Base-by-base conservation (phyloP, 2,797 vertebrate species). In the Rousettus madagascariensis region DNA sequence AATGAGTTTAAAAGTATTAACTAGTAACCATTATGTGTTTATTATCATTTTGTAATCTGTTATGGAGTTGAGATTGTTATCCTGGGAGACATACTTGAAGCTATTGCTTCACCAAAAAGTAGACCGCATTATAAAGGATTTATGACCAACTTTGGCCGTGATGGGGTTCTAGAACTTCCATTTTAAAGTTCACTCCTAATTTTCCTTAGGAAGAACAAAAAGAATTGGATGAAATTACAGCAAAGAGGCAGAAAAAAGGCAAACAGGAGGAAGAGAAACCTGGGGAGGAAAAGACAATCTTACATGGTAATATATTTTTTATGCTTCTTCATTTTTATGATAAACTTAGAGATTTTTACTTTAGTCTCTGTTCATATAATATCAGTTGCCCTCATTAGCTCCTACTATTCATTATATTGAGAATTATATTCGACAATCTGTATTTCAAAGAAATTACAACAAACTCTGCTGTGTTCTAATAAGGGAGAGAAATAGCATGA, bases 241-340 rank as follows among this genome's bases (percentile, higher is more conserved):
- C 99, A 77, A 99, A 99, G 98, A 99, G 99, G 94, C 99, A 99
- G 98, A 99, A 99, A 98, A 99, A 99, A 97, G 99, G 99, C 93
- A 99, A 99, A 98, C 98, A 99, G 28, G 99, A 99, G 97, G 99
- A 99, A 36, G 99, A 99, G 46, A 99, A 99, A 98, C 99, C 99
- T 66, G 99, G 98, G 68, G 99, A 99, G 85, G 99, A 99, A 98
- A 99, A 99, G 98, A 99, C 99, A 19, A 98, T 99, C 97, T 99
- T 99, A 86, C 99, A 99, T 95, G 99, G 99, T 99, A 99, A 96
- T 80, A 36, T 61, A 41, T 66, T 91, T 80, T 79, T 89, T 85
- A 68, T 55, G n/a, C 10, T 26, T 80, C n/a, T 94, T 92, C 38
- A 69, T 77, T 86, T 90, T 94, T 49, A 46, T 82, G 78, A 71